Base-by-base conservation (phyloP, 2,113 vertebrate genomes). In the Riparia riparia region DNA sequence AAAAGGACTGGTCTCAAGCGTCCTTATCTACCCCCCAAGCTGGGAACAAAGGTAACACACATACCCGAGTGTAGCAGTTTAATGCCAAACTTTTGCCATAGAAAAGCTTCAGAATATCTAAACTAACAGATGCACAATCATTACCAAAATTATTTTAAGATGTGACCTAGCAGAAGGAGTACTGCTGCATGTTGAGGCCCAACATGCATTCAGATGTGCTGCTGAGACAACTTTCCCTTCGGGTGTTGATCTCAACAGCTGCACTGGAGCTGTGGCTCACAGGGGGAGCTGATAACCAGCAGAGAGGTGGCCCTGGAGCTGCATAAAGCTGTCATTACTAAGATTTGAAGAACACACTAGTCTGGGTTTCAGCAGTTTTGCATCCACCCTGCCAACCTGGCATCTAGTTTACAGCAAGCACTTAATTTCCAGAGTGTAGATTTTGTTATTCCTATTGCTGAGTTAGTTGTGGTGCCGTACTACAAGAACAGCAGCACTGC, bases 51-150 rank as follows among this genome's bases (percentile, higher is more conserved):
- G 79, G 24, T 64, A 85, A 70, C 16, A 61, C 58, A 10, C 41
- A 77, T 26, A 20, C 14, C 32, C 0, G 0, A 53, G 5, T 89
- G 3, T 0, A 0, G 47, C 50, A 86, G n/a, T 21, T 86, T 39
- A 87, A 70, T 4, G 4, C n/a, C 45, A 31, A 81, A 28, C 28
- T 60, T 60, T 34, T 53, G 7, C 24, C 17, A 44, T 0, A 31
- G 17, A 83, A 88, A 78, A 70, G 6, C 39, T 91, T 82, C 28
- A 79, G 13, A 47, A 60, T 13, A 51, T n/a, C 42, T 73, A 28
- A 83, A 39, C 19, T 50, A 26, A 45, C 14, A 61, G 64, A 76
- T 17, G 8, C 37, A 66, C 83, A 31, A 77, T 24, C 17, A 50
- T 12, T 44, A 63, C 9, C 17, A 60, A 41, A 63, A 51, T 54